Percentiles rank a stretch among this genome's conserved stretches.
These are phyloP conservation scores for Pagetopsis macropterus DNA, from an alignment of 2,797 vertebrate genomes.

Conservation along the genomic window DNA sequence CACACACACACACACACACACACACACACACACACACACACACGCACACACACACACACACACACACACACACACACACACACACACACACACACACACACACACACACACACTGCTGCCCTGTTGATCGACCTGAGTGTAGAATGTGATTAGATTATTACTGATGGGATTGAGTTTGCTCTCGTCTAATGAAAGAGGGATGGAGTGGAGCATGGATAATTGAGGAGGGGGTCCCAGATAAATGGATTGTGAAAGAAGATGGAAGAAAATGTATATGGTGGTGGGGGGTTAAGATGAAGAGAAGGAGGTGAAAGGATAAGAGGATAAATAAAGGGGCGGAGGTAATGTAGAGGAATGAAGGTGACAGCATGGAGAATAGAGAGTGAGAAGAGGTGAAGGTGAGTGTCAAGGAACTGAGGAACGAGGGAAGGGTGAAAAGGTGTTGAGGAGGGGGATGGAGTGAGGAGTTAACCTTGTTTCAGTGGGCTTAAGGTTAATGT, in stretches of 20 bases:
- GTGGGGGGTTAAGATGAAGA: not conserved
- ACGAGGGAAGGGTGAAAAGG: not conserved
- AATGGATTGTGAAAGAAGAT: conserved; percentile 31
- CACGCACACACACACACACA: conserved; percentile 1
- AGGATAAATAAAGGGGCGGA: conserved; percentile 8
- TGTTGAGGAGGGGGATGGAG: not conserved
- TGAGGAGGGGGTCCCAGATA: not conserved
- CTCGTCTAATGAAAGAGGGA: conserved; percentile 70
- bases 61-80: conserved; percentile 12
- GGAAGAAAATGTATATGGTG: not conserved
- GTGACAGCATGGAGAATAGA: not conserved
- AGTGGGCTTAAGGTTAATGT: conserved; percentile 18
- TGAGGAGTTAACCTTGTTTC: conserved; percentile 39
- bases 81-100: not conserved
- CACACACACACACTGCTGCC: conserved; percentile 4
- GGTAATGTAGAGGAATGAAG: conserved; percentile 11
- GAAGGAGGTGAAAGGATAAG: conserved; percentile 27
- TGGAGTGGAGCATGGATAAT: conserved; percentile 44
- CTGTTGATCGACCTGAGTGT: conserved; percentile 20
- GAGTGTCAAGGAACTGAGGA: conserved; percentile 38
- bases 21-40: not conserved
- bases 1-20: conserved; percentile 12
- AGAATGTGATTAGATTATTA: conserved; percentile 63
- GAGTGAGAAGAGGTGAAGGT: conserved; percentile 46
- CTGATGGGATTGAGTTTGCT: conserved; percentile 68